Percentiles rank a stretch among this genome's conserved stretches.
phyloP scores from a whole-genome alignment of 2,797 vertebrate genomes.

The Chelidonichthys spinosus region DNA sequence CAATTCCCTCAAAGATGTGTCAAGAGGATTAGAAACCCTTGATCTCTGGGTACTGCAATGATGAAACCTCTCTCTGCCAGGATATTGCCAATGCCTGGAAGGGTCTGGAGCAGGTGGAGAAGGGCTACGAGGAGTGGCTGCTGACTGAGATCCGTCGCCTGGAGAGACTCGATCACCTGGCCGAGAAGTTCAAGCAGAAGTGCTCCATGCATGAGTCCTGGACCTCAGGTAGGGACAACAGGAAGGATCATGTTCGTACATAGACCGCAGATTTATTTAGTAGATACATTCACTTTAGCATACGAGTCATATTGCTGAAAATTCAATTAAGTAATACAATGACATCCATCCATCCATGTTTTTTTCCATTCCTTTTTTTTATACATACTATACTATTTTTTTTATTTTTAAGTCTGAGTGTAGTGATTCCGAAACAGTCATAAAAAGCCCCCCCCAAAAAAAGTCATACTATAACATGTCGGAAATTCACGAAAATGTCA shows the following conservation, averaged over 20 bases:
- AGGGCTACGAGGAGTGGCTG: conserved; percentile 94
- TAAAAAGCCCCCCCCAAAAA: too few relatives aligned
- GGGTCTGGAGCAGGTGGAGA: conserved; percentile 91
- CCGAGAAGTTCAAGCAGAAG: conserved; percentile 95
- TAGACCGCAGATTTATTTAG: background rate
- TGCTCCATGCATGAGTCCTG: conserved; percentile 89
- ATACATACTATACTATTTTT: too few relatives aligned
- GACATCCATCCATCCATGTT: too few relatives aligned
- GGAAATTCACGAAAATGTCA: too few relatives aligned
- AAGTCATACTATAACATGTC: too few relatives aligned
- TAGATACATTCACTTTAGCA: background rate
- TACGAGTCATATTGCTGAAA: background rate
- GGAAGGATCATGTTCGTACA: background rate
- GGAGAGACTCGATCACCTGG: conserved; percentile 92
- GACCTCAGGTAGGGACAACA: conserved; percentile 83
- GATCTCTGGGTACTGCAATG: background rate
- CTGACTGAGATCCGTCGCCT: conserved; percentile 91
- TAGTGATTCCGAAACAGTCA: too few relatives aligned
- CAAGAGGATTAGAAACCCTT: background rate
- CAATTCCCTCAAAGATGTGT: background rate
- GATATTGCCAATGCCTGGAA: conserved; percentile 93
- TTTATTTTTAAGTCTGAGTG: too few relatives aligned
- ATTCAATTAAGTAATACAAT: too few relatives aligned
- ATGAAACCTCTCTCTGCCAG: conserved; percentile 63
- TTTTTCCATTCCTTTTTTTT: too few relatives aligned